These are phyloP conservation scores for Lemur catta DNA, from an alignment of 2,797 vertebrate species.

Conservation along the genomic window DNA sequence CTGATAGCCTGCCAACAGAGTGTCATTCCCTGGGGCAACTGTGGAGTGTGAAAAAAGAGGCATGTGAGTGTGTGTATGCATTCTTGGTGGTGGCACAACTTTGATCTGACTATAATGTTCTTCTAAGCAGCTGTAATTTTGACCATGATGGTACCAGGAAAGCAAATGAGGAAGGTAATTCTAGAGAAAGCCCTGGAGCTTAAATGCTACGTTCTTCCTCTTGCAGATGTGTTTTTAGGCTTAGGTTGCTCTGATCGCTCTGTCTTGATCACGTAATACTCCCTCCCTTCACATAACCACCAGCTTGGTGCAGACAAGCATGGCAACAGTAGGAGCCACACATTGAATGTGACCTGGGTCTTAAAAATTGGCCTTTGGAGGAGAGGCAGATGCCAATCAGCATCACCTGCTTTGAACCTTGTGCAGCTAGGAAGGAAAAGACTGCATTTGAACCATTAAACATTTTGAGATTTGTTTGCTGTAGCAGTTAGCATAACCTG, in stretches of 20 bases:
- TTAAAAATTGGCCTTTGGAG: neutral
- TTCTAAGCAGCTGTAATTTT: neutral
- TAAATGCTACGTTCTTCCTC: neutral
- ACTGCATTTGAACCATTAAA: neutral
- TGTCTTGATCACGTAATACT: neutral
- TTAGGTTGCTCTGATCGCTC: neutral
- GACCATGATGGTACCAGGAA: neutral
- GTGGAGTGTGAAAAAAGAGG: neutral
- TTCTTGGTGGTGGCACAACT: too few species aligned
- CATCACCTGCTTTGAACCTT: neutral
- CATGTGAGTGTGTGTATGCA: accelerated
- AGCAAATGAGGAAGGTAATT: neutral
- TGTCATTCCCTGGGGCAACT: neutral
- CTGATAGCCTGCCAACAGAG: neutral
- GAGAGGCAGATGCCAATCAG: neutral
- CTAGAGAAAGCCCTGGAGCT: neutral
- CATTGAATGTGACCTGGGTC: too few species aligned
- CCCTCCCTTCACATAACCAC: neutral
- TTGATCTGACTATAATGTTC: neutral
- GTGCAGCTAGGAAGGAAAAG: neutral
- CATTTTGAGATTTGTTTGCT: neutral
- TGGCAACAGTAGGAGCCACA: neutral
- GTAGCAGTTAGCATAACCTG: neutral
- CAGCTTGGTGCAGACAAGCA: neutral
- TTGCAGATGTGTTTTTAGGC: neutral